phyloP scores from a whole-genome alignment of 1,140 invertebrate genomes.

The Drosophila saltans region DNA sequence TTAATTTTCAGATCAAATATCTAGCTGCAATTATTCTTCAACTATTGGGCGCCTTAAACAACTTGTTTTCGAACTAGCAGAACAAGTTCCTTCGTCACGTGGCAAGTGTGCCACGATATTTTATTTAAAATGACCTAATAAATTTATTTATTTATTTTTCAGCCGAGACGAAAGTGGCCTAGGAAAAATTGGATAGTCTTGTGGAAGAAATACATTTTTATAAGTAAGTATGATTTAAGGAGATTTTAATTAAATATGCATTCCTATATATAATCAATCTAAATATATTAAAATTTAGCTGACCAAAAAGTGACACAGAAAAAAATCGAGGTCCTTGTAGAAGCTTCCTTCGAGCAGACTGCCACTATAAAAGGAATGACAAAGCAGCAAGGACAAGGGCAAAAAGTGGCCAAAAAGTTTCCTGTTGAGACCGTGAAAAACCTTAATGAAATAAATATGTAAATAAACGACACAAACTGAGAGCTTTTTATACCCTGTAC shows the following conservation, averaged over 20 bases:
- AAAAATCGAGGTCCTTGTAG: constrained; percentile 22
- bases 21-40: no score
- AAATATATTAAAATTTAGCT: constrained; percentile 6
- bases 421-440: neutral
- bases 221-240: constrained; percentile 5
- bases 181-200: no score
- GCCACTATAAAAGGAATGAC: no score
- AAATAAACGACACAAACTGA: constrained; percentile 3
- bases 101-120: neutral
- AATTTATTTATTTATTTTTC: no score
- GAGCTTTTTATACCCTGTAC: neutral
- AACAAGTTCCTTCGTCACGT: neutral
- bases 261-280: neutral
- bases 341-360: neutral
- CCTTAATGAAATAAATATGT: neutral
- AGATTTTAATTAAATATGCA: constrained; percentile 3
- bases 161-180: no score
- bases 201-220: constrained; percentile 10
- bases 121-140: neutral
- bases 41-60: neutral
- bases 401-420: neutral
- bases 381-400: no score
- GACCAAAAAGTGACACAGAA: neutral
- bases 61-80: constrained; percentile 3
- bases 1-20: no score